Conservation (phyloP, 2,113 vertebrate genomes). For the Kryptolebias marmoratus region DNA sequence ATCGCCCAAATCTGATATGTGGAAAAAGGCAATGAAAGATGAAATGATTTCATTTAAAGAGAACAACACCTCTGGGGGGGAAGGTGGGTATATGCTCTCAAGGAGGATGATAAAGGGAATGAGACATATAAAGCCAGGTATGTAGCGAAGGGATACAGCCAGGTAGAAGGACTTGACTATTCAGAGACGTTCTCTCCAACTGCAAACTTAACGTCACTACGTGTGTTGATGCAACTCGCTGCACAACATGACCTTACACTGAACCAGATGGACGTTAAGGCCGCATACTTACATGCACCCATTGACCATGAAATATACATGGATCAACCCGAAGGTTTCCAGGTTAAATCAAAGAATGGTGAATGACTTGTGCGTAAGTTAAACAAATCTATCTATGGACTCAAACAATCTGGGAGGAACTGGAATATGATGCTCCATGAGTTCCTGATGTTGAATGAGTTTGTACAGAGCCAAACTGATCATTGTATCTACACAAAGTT, state of each 20-base stretch:
- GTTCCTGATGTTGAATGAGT: too few species aligned
- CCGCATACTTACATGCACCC: background rate
- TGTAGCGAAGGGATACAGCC: background rate
- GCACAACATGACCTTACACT: background rate
- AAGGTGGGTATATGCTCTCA: background rate
- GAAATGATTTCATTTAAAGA: background rate
- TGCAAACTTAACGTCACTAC: too few species aligned
- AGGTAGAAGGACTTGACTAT: too few species aligned
- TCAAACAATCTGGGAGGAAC: too few species aligned
- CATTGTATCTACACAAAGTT: too few species aligned
- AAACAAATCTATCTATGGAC: too few species aligned
- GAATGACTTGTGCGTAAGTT: too few species aligned
- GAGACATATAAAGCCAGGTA: background rate
- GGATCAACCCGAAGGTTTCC: background rate
- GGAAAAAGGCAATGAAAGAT: background rate
- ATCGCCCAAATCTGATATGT: background rate
- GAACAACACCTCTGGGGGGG: background rate
- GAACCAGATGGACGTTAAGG: background rate
- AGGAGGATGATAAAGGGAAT: background rate
- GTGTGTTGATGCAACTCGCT: background rate
- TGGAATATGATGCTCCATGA: too few species aligned
- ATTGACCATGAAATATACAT: background rate
- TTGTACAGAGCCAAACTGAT: too few species aligned
- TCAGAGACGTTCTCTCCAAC: too few species aligned
- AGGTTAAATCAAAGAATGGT: background rate